Evolutionary conservation across 1,140 invertebrate genomes (phyloP).

Genomic region (Panagrolaimus sp.): DNA sequence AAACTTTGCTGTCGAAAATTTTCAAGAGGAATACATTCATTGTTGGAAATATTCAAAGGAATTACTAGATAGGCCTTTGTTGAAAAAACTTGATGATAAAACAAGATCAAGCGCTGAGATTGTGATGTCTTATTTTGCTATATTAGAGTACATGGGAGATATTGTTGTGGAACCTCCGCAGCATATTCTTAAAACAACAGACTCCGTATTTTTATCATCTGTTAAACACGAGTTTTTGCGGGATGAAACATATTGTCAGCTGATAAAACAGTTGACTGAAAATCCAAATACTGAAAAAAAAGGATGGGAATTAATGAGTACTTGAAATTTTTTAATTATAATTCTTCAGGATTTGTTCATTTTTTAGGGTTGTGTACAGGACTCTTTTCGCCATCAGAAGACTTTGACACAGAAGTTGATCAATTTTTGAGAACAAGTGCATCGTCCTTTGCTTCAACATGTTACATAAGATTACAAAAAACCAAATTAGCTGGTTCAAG

Average conservation of each 20-base stretch:
- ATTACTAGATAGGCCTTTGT: constrained; percentile 83
- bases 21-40: too few species aligned
- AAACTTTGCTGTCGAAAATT: too few species aligned
- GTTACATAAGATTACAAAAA: constrained; percentile 86
- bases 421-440: constrained; percentile 81
- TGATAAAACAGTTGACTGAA: constrained; percentile 96
- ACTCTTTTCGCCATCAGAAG: constrained; percentile 87
- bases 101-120: constrained; percentile 90
- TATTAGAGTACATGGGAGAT: constrained; percentile 97
- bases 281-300: constrained; percentile 87
- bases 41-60: constrained; percentile 83
- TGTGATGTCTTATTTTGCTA: constrained; percentile 74
- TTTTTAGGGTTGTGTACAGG: constrained; percentile 83
- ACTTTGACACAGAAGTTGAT: constrained; percentile 80
- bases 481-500: constrained; percentile 83
- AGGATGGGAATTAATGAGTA: constrained; percentile 97
- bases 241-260: constrained; percentile 96
- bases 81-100: constrained; percentile 87
- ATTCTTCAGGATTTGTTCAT: too few species aligned
- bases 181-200: constrained; percentile 69
- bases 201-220: constrained; percentile 93
- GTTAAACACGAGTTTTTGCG: constrained; percentile 89
- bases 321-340: too few species aligned
- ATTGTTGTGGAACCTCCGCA: constrained; percentile 75
- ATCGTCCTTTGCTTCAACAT: constrained; percentile 94